Evolutionary conservation across 2,888 invertebrate genomes (phyloP).

Genomic region (Serrognathus titanus): DNA sequence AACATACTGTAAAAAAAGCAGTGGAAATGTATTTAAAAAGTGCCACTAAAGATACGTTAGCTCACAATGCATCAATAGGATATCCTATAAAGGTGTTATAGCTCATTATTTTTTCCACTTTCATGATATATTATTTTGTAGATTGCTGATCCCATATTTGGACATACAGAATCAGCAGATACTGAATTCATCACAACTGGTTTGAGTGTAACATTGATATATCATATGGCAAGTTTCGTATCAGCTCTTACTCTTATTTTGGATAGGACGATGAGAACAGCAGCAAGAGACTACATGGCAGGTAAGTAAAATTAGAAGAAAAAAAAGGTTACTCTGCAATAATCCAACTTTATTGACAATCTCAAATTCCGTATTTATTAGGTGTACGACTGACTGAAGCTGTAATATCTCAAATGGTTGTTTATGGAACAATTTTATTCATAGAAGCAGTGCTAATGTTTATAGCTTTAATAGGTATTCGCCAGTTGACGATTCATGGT

Average conservation of each 20-base stretch:
- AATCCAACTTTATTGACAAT: background rate
- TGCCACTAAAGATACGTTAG: conserved; percentile 12
- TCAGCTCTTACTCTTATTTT: conserved; percentile 17
- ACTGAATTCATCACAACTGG: conserved; percentile 21
- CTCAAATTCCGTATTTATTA: conserved; percentile 1
- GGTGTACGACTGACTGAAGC: conserved; percentile 20
- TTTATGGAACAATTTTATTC: conserved; percentile 19
- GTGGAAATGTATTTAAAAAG: conserved; percentile 12
- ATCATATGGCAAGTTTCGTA: conserved; percentile 21
- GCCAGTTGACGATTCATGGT: conserved; percentile 11
- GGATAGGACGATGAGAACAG: conserved; percentile 12
- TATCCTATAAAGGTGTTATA: conserved; percentile 17
- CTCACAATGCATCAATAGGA: conserved; percentile 15
- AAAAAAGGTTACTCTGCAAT: too few species aligned
- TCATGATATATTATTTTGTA: conserved; percentile 4
- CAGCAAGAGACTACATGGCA: conserved; percentile 20
- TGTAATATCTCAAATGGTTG: conserved; percentile 20
- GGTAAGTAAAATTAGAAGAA: conserved; percentile 11
- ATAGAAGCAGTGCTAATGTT: conserved; percentile 19
- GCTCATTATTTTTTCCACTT: background rate
- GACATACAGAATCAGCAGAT: conserved; percentile 8
- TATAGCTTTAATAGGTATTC: conserved; percentile 14
- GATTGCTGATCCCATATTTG: conserved; percentile 20
- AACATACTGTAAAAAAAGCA: conserved; percentile 14
- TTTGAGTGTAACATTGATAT: conserved; percentile 16